phyloP scores from a whole-genome alignment of 2,113 vertebrate genomes.

The Clarias magur region DNA sequence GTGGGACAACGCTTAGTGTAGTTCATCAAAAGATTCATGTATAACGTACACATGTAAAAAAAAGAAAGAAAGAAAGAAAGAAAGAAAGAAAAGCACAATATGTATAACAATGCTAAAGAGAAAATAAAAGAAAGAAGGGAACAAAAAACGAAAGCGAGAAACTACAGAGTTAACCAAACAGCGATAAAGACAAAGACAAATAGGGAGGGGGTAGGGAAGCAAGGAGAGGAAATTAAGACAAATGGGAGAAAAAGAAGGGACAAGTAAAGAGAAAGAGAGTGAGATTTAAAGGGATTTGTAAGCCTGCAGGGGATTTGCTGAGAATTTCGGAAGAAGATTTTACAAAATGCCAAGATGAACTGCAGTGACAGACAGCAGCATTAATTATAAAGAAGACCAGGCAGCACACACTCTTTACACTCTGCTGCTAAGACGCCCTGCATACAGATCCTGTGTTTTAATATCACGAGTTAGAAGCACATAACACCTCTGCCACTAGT shows the following conservation, averaged over 20 bases:
- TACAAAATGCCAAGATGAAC: slow-evolving; percentile 72
- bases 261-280: slow-evolving; percentile 45
- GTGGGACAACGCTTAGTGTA: not conserved
- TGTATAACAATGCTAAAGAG: not conserved
- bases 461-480: not conserved
- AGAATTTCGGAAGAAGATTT: slow-evolving; percentile 71
- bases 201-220: not conserved
- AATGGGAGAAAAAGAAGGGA: slow-evolving; percentile 26
- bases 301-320: slow-evolving; percentile 66
- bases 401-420: not conserved
- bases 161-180: slow-evolving; percentile 11
- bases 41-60: not conserved
- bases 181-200: slow-evolving; percentile 12
- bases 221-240: slow-evolving; percentile 44
- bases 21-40: not conserved
- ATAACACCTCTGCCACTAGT: slow-evolving; percentile 2
- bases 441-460: slow-evolving; percentile 15
- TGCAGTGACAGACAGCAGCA: slow-evolving; percentile 69
- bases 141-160: slow-evolving; percentile 9
- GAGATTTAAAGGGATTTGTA: slow-evolving; percentile 63
- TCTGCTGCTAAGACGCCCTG: not conserved
- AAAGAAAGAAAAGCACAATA: not conserved
- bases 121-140: not conserved
- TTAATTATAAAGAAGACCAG: slow-evolving; percentile 72
- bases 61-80: too few relatives aligned